Percentiles rank a stretch among this genome's conserved stretches.
Evolutionary conservation across 2,888 invertebrate genomes (phyloP).

Genomic region (Miltochrista miniata): DNA sequence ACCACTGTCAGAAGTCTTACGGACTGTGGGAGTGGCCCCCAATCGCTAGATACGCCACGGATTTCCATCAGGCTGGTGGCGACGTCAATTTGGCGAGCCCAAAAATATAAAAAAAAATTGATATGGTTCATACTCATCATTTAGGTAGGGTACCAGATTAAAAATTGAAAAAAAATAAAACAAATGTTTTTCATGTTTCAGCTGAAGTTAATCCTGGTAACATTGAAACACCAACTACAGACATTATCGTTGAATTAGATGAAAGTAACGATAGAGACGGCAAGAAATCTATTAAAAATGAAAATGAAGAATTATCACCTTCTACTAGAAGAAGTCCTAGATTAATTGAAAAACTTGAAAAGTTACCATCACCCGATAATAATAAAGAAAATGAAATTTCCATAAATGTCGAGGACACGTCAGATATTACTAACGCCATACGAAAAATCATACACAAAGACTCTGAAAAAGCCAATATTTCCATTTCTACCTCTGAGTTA

Average conservation of each 20-base stretch:
- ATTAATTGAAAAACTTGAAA: slow-evolving; percentile 40
- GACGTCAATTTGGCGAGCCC: too few species aligned
- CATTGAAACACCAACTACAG: slow-evolving; percentile 33
- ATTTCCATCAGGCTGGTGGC: too few species aligned
- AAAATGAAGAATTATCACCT: slow-evolving; percentile 23
- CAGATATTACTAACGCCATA: background rate
- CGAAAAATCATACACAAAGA: too few species aligned
- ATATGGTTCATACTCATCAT: too few species aligned
- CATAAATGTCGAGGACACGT: slow-evolving; percentile 4
- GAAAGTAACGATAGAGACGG: slow-evolving; percentile 36
- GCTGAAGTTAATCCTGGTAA: slow-evolving; percentile 37
- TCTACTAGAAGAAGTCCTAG: slow-evolving; percentile 46
- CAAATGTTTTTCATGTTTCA: slow-evolving; percentile 30
- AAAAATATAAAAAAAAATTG: too few species aligned
- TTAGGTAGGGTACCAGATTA: too few species aligned
- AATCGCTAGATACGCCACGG: too few species aligned
- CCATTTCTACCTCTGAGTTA: slow-evolving; percentile 43
- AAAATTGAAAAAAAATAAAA: too few species aligned
- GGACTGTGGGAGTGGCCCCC: too few species aligned
- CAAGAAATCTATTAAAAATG: slow-evolving; percentile 24
- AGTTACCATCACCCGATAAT: slow-evolving; percentile 24
- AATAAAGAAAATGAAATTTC: slow-evolving; percentile 21
- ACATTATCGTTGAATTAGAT: slow-evolving; percentile 59
- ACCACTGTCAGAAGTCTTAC: too few species aligned
- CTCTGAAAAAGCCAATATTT: slow-evolving; percentile 32